A percentile compares a stretch with the other conserved stretches of the same genome.
Evolutionary conservation across 2,113 vertebrate species (phyloP).

Genomic region (Pseudorasbora parva): DNA sequence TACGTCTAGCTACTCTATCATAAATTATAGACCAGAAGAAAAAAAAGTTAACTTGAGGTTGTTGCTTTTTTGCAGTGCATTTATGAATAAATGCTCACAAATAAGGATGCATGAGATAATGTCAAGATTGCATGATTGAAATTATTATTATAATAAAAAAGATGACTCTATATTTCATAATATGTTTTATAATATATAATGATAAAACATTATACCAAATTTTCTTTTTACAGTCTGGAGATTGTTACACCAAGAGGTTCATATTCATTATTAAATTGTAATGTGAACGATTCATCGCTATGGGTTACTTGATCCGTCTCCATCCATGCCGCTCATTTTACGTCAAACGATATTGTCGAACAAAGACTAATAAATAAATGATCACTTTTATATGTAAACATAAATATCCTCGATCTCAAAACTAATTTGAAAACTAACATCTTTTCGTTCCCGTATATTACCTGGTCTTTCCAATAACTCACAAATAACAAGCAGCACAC

Average conservation of each 20-base stretch:
- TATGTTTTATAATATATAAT: too few species aligned
- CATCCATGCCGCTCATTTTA: conserved; percentile 3
- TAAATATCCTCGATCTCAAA: not conserved
- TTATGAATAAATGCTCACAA: not conserved
- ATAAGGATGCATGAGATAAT: not conserved
- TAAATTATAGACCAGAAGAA: too few species aligned
- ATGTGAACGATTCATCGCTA: not conserved
- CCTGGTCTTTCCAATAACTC: conserved; percentile 8
- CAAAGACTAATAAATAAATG: not conserved
- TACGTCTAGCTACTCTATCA: too few species aligned
- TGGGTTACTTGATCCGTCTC: conserved; percentile 2
- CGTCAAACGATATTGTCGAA: not conserved
- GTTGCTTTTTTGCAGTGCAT: not conserved
- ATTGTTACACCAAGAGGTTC: not conserved
- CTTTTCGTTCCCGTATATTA: not conserved
- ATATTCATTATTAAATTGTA: not conserved
- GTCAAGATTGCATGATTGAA: not conserved
- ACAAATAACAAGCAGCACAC: not conserved
- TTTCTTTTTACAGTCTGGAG: not conserved
- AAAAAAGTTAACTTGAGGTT: not conserved
- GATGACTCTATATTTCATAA: too few species aligned
- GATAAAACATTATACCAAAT: not conserved
- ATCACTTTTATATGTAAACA: not conserved
- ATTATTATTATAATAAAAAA: not conserved
- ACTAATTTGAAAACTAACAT: not conserved